Base-by-base conservation (phyloP, 1,140 invertebrate genomes). In the Diabrotica virgifera region DNA sequence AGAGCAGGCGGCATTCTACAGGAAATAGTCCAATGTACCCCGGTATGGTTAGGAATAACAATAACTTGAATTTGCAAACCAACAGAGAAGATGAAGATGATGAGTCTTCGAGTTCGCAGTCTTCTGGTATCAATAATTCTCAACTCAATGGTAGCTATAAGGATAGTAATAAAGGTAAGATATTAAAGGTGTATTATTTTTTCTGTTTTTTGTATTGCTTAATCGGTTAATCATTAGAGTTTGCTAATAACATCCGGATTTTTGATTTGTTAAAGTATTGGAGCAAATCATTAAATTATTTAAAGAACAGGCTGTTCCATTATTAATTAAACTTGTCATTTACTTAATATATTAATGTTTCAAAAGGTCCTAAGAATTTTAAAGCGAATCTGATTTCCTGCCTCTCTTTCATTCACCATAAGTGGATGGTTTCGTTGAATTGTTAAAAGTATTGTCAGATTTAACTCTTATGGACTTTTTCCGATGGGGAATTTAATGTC, bases 1-100 rank as follows among this genome's bases (percentile, higher is more conserved):
- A 91, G 78, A 89, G 91, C 59, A 83, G 89, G 10, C 82, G 91
- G 70, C 88, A 91, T 77, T 90, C 88, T 51, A 88, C 86, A 4
- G 87, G 85, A 50, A 89, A 83, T 35, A 84, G 85, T 62, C 87
- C 86, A 0, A 74, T 83, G 36, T 83, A 67, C 58, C 59, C 59
- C 51, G 70, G 61, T 4, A 64, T 70, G 46, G 64, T 53, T 59
- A 67, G 24, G 8, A 67, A 66, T 59, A 76, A 72, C 52, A 70
- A 64, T 54, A 77, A 74, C 64, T 66, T 58, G 24, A 68, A 64
- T 13, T 52, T 70, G 13, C n/a, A 65, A 40, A 63, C 51, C 11
- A 68, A 58, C 38, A 64, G 51, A 51, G 70, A 74, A 60, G 73
- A 77, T 50, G 82, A 84, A 60, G 83, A 84, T 68, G 82, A 84